Percentiles rank a stretch among this genome's conserved stretches.
Conservation (phyloP, 2,888 invertebrate genomes). For the Dromius quadrimaculatus region DNA sequence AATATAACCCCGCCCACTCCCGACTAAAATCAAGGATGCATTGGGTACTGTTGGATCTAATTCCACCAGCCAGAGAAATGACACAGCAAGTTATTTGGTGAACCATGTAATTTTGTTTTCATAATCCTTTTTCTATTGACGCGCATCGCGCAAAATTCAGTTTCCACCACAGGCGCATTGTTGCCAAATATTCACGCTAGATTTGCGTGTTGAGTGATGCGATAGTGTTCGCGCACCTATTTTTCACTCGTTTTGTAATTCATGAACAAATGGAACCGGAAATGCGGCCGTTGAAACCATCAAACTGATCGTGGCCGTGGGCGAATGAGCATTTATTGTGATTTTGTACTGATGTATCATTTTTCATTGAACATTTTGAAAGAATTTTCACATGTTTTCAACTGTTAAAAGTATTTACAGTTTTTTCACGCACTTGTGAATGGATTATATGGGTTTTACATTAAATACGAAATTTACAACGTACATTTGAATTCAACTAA, state of each 20-base stretch:
- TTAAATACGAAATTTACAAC: no score
- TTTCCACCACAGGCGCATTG: conserved; percentile 39
- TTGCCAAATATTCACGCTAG: conserved; percentile 37
- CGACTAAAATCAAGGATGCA: conserved; percentile 20
- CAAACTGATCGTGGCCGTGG: not conserved
- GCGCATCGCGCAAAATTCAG: conserved; percentile 40
- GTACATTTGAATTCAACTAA: no score
- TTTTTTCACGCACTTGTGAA: no score
- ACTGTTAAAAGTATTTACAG: not conserved
- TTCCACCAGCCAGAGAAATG: conserved; percentile 28
- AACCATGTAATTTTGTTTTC: conserved; percentile 48
- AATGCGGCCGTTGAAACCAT: conserved; percentile 18
- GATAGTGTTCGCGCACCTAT: conserved; percentile 35
- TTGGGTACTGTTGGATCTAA: not conserved
- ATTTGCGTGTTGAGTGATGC: conserved; percentile 43
- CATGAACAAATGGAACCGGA: conserved; percentile 42
- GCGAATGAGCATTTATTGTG: not conserved
- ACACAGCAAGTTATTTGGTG: conserved; percentile 31
- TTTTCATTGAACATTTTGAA: conserved; percentile 29
- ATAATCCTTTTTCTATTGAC: conserved; percentile 50
- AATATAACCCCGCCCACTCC: no score
- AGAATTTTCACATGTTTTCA: not conserved
- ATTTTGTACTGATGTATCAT: conserved; percentile 22
- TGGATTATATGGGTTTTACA: no score
- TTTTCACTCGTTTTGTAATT: conserved; percentile 43